Conservation (phyloP, 2,797 vertebrate genomes). For the Sarcoramphus papa region DNA sequence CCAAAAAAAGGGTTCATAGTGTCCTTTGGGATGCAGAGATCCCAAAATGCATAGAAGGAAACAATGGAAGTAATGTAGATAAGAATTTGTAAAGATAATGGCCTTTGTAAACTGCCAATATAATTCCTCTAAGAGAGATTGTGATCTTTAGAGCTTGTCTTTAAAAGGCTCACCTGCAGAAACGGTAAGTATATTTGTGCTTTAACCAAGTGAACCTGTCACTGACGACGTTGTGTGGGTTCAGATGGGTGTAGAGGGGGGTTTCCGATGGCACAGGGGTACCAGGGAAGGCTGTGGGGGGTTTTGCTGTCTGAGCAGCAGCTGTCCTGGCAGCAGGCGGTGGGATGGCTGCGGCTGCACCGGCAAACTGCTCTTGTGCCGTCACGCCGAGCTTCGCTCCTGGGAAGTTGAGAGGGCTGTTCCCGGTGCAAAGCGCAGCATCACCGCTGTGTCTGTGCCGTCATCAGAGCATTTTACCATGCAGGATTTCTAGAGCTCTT, state of each 20-base stretch:
- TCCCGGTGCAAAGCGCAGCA: not conserved
- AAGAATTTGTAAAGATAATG: not conserved
- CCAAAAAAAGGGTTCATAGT: not conserved
- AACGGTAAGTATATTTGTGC: not conserved
- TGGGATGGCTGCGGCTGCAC: not conserved
- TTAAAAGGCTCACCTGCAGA: not conserved
- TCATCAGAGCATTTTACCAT: accelerated
- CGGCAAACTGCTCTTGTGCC: not conserved
- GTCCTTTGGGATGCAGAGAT: not conserved
- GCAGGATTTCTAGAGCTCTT: not conserved
- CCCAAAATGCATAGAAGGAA: not conserved
- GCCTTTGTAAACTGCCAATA: not conserved
- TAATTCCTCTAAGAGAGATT: not conserved
- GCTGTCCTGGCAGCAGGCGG: not conserved
- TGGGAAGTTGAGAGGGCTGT: not conserved
- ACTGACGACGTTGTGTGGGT: accelerated
- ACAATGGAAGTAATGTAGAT: accelerated
- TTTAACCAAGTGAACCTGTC: not conserved
- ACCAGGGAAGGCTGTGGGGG: not conserved
- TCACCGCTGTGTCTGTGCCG: not conserved
- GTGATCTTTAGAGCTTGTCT: not conserved
- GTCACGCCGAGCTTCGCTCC: not conserved
- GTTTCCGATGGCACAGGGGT: accelerated
- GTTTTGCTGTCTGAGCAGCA: not conserved
- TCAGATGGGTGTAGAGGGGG: not conserved